These are phyloP conservation scores for Chaetophractus vellerosus DNA, from an alignment of 2,797 vertebrate genomes.

Conservation along the genomic window DNA sequence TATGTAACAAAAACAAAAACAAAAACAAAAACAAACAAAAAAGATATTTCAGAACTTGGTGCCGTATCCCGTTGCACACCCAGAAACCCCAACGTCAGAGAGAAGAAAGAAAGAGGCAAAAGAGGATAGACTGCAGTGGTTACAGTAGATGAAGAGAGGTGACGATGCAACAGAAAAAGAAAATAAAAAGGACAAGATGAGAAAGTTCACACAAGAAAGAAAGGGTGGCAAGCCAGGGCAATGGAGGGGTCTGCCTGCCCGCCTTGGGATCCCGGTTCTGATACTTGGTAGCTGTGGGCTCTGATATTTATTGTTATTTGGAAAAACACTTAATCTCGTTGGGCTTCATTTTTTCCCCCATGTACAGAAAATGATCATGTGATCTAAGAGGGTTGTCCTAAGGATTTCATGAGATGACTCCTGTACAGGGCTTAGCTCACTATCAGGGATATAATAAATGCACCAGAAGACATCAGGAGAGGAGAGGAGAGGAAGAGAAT, in stretches of 20 bases:
- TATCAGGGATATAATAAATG: rapidly evolving
- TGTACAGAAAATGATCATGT: not conserved
- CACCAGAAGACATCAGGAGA: rapidly evolving
- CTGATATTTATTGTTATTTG: rapidly evolving
- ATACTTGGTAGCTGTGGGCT: rapidly evolving
- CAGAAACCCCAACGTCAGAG: not conserved
- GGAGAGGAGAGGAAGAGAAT: rapidly evolving
- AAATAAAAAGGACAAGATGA: too few species aligned
- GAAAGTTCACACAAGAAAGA: not conserved
- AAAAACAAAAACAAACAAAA: too few species aligned
- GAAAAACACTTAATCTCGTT: not conserved
- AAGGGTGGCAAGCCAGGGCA: not conserved
- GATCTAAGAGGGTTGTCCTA: not conserved
- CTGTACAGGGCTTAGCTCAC: not conserved
- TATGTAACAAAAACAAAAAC: too few species aligned
- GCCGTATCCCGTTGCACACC: rapidly evolving
- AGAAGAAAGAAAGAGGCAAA: not conserved
- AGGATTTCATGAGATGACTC: not conserved
- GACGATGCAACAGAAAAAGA: too few species aligned
- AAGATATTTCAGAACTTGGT: not conserved
- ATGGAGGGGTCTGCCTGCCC: rapidly evolving
- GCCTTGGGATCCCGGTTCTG: not conserved
- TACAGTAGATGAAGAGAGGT: too few species aligned
- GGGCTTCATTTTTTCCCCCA: not conserved
- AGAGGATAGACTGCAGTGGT: rapidly evolving